Evolutionary conservation across 2,888 invertebrate species (phyloP).

Genomic region (Choreutis nemorana): DNA sequence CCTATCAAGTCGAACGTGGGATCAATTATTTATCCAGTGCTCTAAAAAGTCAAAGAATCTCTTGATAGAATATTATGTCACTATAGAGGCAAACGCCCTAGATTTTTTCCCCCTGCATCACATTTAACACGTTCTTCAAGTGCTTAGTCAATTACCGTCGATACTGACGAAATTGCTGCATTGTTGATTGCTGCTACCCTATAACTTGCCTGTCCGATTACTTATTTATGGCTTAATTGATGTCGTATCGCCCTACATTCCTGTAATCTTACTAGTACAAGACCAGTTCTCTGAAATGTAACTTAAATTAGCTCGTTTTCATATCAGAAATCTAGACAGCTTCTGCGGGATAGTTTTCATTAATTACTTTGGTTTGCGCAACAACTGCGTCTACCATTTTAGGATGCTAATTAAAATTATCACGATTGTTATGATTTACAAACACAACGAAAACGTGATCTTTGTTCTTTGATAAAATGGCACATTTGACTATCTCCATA

Average conservation of each 20-base stretch:
- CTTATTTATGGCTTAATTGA: conserved; percentile 28
- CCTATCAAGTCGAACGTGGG: conserved; percentile 50
- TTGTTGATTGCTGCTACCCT: background rate
- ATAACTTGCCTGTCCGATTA: conserved; percentile 13
- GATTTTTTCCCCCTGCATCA: conserved; percentile 23
- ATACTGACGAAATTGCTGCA: background rate
- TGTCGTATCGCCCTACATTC: conserved; percentile 32
- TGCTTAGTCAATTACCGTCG: background rate
- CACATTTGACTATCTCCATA: too few species aligned
- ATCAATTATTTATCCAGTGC: conserved; percentile 45
- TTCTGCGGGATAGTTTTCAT: too few species aligned
- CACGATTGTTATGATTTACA: too few species aligned
- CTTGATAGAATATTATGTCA: conserved; percentile 38
- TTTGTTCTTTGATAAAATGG: too few species aligned
- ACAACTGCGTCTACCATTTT: too few species aligned
- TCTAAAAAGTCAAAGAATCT: too few species aligned
- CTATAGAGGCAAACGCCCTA: conserved; percentile 20
- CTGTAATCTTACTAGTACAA: conserved; percentile 27
- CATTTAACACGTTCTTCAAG: conserved; percentile 18
- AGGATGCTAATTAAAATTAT: too few species aligned
- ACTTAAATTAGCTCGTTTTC: conserved; percentile 17
- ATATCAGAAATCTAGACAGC: conserved; percentile 12
- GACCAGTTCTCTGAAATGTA: conserved; percentile 33
- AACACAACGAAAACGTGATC: too few species aligned
- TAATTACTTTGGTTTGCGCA: too few species aligned